phyloP scores from a whole-genome alignment of 2,797 vertebrate genomes.

The Chaetophractus vellerosus region DNA sequence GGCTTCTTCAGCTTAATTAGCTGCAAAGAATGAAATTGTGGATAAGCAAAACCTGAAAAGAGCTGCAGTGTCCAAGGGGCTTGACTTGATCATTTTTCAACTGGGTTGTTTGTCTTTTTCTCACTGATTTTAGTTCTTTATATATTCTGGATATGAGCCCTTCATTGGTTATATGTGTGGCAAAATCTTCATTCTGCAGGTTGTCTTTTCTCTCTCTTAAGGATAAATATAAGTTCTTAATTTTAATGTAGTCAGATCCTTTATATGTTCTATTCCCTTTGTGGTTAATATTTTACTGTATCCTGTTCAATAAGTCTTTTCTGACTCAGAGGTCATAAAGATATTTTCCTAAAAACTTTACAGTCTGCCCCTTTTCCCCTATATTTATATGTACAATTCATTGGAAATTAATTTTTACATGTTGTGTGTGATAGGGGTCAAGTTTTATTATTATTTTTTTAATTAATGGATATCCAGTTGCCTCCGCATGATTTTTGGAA shows the following conservation, averaged over 20 bases:
- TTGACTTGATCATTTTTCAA: background rate
- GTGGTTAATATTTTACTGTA: background rate
- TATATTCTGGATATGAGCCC: background rate
- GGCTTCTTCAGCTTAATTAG: too few relatives aligned
- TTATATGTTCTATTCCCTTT: background rate
- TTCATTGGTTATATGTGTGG: background rate
- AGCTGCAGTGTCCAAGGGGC: too few relatives aligned
- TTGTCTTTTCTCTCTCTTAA: background rate
- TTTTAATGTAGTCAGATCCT: background rate
- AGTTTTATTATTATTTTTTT: slow-evolving; percentile 4
- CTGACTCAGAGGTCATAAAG: background rate
- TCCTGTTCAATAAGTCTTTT: background rate
- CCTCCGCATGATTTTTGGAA: background rate
- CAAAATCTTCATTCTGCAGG: background rate
- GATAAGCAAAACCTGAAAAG: too few relatives aligned
- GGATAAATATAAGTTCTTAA: background rate
- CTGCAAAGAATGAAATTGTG: too few relatives aligned
- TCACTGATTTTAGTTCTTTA: background rate
- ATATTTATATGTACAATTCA: background rate
- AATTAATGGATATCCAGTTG: background rate
- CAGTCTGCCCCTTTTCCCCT: background rate
- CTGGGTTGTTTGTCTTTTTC: background rate
- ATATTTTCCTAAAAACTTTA: background rate
- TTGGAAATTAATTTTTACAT: slow-evolving; percentile 15
- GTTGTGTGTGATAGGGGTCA: background rate